These are phyloP conservation scores for Lacerta viridis DNA, from an alignment of 2,797 vertebrate species.

Conservation along the genomic window DNA sequence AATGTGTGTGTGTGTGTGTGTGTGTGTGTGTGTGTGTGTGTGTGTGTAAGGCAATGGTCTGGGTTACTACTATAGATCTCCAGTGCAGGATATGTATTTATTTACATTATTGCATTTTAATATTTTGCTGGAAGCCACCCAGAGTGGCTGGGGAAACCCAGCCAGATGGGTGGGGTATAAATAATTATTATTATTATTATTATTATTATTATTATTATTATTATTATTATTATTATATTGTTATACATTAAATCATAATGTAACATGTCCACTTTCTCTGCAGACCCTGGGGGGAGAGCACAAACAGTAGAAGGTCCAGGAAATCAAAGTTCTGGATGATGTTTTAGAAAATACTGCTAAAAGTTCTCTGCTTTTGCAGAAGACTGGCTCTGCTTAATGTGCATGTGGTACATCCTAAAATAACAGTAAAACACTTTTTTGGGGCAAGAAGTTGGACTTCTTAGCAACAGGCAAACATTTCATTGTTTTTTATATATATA, in stretches of 20 bases:
- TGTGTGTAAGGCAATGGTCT: too few relatives aligned
- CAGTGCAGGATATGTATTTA: too few relatives aligned
- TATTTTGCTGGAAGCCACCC: too few relatives aligned
- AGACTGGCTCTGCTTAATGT: not conserved
- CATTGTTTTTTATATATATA: not conserved
- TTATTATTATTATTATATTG: too few relatives aligned
- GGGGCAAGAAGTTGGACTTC: not conserved
- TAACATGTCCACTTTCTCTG: not conserved
- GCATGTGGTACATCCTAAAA: not conserved
- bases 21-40: too few relatives aligned
- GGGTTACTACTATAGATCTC: not conserved
- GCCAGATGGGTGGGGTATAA: too few relatives aligned
- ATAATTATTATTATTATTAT: too few relatives aligned
- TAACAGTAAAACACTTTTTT: not conserved
- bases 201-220: too few relatives aligned
- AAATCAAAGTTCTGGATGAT: not conserved
- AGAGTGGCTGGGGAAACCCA: too few relatives aligned
- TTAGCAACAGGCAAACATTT: constrained; percentile 28
- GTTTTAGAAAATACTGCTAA: not conserved
- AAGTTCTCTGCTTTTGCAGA: not conserved
- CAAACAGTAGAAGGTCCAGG: not conserved
- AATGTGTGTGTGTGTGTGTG: too few relatives aligned
- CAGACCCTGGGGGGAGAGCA: too few relatives aligned
- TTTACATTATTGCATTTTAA: not conserved
- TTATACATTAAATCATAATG: not conserved